These are phyloP conservation scores for Triops cancriformis DNA, from an alignment of 1,140 invertebrate species.

Conservation along the genomic window DNA sequence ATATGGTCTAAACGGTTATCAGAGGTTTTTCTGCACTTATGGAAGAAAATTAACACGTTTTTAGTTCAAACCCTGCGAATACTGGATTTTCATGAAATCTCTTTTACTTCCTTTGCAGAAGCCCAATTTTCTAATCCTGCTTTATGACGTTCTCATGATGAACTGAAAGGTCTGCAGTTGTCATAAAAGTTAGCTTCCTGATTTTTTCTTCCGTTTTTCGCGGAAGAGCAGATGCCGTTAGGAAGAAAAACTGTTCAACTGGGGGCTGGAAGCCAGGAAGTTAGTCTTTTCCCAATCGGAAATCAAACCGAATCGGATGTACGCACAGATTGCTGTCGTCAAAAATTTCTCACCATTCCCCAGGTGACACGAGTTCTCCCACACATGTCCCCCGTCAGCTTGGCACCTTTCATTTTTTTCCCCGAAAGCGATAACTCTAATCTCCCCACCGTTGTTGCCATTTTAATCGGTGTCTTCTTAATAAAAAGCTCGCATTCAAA, in stretches of 20 bases:
- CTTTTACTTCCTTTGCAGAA: too few species aligned
- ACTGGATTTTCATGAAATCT: too few species aligned
- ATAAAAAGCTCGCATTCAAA: not conserved
- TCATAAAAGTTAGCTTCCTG: not conserved
- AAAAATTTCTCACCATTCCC: not conserved
- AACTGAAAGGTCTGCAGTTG: too few species aligned
- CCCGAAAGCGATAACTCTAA: too few species aligned
- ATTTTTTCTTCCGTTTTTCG: not conserved
- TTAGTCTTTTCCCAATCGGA: not conserved
- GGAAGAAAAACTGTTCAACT: not conserved
- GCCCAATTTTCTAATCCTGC: too few species aligned
- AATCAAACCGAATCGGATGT: not conserved
- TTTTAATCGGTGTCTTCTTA: not conserved
- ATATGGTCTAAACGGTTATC: too few species aligned
- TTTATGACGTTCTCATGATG: too few species aligned
- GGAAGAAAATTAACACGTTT: too few species aligned
- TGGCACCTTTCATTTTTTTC: too few species aligned
- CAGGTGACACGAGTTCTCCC: not conserved
- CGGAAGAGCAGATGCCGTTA: not conserved
- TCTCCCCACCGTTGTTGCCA: not conserved
- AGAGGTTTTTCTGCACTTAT: too few species aligned
- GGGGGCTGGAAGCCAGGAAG: not conserved
- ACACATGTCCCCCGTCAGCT: not conserved
- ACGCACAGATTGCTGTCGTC: not conserved
- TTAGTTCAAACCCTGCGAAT: too few species aligned